Percentiles rank a stretch among this genome's conserved stretches.
Evolutionary conservation across 92 coral and sea anemone species (phyloP).

Genomic region (Actinernus sp.): DNA sequence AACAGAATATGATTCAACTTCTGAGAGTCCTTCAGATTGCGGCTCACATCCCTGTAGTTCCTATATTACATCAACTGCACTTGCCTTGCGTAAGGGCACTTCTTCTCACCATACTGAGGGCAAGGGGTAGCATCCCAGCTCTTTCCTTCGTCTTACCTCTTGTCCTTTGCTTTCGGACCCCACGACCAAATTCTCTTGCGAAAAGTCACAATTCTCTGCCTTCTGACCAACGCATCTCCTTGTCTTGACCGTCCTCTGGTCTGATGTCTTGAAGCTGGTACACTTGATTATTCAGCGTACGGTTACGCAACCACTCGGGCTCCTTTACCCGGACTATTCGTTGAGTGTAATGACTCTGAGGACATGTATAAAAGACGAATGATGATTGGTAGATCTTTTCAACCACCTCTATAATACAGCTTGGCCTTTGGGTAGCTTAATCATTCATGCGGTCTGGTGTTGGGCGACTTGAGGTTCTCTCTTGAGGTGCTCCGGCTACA

Average conservation of each 20-base stretch:
- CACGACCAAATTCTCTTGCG: constrained; percentile 32
- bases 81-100: neutral
- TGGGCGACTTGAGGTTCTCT: constrained; percentile 52
- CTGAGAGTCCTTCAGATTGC: neutral
- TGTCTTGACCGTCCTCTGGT: neutral
- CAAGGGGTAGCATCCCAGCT: constrained; percentile 42
- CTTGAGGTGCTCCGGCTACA: constrained; percentile 19
- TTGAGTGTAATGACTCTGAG: constrained; percentile 56
- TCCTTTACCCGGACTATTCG: constrained; percentile 23
- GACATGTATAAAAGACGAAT: constrained; percentile 39
- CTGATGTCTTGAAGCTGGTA: neutral
- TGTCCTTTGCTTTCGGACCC: constrained; percentile 47
- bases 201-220: constrained; percentile 17
- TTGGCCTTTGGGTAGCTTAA: constrained; percentile 46
- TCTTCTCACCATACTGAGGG: constrained; percentile 36
- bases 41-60: constrained; percentile 11
- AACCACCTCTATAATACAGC: constrained; percentile 44
- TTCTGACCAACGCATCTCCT: neutral
- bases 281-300: constrained; percentile 3
- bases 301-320: constrained; percentile 36
- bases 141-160: constrained; percentile 43
- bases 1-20: neutral
- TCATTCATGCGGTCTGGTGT: constrained; percentile 51
- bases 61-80: constrained; percentile 10
- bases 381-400: constrained; percentile 53